Evolutionary conservation across 2,888 invertebrate genomes (phyloP).

Genomic region (Tetragnatha montana): DNA sequence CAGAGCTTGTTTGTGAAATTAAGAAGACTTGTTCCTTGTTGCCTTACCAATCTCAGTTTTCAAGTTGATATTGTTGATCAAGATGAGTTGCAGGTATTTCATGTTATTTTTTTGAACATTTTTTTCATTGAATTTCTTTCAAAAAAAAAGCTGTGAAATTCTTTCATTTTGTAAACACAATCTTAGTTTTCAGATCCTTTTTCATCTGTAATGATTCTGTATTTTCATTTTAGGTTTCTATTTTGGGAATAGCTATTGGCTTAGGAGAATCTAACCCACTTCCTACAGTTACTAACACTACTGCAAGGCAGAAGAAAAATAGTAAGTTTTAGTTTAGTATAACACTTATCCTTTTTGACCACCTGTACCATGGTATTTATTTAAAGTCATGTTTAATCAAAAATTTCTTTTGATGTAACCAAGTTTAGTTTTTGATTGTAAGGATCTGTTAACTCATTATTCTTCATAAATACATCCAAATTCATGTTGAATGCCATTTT

Average conservation of each 20-base stretch:
- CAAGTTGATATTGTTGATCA: conserved; percentile 91
- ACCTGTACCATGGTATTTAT: not conserved
- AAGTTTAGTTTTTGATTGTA: too few species aligned
- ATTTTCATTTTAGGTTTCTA: conserved; percentile 45
- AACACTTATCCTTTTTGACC: not conserved
- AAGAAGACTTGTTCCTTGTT: conserved; percentile 90
- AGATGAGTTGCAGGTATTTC: conserved; percentile 80
- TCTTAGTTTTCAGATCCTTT: too few species aligned
- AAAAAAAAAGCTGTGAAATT: not conserved
- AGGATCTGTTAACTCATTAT: too few species aligned
- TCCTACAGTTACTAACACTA: conserved; percentile 28
- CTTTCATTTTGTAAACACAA: too few species aligned
- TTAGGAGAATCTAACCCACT: conserved; percentile 50
- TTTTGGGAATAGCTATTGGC: conserved; percentile 69
- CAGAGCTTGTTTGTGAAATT: conserved; percentile 92
- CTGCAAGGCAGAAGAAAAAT: conserved; percentile 37
- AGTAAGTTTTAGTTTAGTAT: conserved; percentile 33
- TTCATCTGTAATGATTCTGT: not conserved
- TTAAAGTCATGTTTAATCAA: not conserved
- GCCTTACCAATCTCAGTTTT: conserved; percentile 87
- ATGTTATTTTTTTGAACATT: not conserved
- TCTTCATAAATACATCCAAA: too few species aligned
- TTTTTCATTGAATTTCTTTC: not conserved
- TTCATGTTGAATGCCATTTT: too few species aligned
- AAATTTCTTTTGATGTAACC: too few species aligned